These are phyloP conservation scores for Leptinotarsa peninsularis DNA, from an alignment of 2,888 invertebrate species.

Conservation along the genomic window DNA sequence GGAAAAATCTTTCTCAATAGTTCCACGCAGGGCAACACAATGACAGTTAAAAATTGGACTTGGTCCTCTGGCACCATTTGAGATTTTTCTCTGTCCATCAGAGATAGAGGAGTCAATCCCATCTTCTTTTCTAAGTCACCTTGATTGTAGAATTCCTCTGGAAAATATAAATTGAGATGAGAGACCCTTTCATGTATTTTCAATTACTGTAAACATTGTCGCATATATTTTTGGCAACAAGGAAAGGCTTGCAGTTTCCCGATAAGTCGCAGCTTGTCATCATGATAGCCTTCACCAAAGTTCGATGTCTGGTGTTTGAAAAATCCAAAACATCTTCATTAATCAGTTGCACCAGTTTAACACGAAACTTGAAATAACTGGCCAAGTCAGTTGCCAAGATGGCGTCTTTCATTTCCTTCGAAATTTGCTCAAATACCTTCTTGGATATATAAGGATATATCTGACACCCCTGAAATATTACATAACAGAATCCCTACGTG, in stretches of 20 bases:
- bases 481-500: background rate
- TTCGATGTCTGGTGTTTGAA: conserved; percentile 67
- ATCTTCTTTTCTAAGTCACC: conserved; percentile 72
- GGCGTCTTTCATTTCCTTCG: conserved; percentile 70
- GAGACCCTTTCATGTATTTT: background rate
- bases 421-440: conserved; percentile 64
- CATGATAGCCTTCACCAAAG: conserved; percentile 69
- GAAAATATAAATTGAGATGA: conserved; percentile 25
- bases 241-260: conserved; percentile 72
- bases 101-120: conserved; percentile 72
- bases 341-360: conserved; percentile 69
- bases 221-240: conserved; percentile 69
- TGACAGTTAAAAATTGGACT: conserved; percentile 72
- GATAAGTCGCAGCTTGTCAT: conserved; percentile 75
- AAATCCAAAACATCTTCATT: conserved; percentile 69
- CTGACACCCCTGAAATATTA: conserved; percentile 66
- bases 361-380: conserved; percentile 70
- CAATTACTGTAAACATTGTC: conserved; percentile 71
- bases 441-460: conserved; percentile 66
- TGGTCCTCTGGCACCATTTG: conserved; percentile 73
- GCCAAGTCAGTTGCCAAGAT: conserved; percentile 74
- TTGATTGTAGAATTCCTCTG: conserved; percentile 66
- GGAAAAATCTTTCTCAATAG: conserved; percentile 70
- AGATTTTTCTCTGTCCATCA: conserved; percentile 74
- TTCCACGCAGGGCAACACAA: conserved; percentile 72